phyloP scores from a whole-genome alignment of 2,888 invertebrate species.

The Actias luna region DNA sequence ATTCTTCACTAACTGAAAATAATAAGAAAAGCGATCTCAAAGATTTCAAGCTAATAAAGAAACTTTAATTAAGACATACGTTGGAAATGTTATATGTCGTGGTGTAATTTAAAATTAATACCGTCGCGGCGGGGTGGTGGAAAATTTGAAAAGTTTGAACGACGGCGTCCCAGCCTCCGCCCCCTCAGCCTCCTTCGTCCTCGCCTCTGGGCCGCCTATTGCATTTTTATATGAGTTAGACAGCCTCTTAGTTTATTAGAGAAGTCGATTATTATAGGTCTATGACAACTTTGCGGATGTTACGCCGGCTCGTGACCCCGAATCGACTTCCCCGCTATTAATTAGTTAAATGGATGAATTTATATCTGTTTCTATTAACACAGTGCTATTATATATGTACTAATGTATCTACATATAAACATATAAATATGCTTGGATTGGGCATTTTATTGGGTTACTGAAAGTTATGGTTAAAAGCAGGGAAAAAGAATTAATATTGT shows the following conservation, averaged over 20 bases:
- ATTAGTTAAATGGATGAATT: constrained; percentile 74
- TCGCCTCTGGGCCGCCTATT: constrained; percentile 66
- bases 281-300: constrained; percentile 46
- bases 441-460: too few relatives aligned
- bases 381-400: constrained; percentile 43
- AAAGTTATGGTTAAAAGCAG: too few relatives aligned
- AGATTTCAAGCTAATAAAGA: constrained; percentile 28
- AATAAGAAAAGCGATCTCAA: background rate
- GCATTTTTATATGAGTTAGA: constrained; percentile 77
- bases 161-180: constrained; percentile 42
- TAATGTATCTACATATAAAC: too few relatives aligned
- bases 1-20: too few relatives aligned
- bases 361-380: constrained; percentile 53
- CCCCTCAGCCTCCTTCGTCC: constrained; percentile 24
- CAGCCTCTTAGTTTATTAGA: constrained; percentile 79
- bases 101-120: constrained; percentile 76
- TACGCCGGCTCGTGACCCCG: constrained; percentile 30
- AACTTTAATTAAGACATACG: constrained; percentile 64
- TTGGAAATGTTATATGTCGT: constrained; percentile 64
- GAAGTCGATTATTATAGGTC: constrained; percentile 72
- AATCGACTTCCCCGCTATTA: constrained; percentile 65
- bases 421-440: too few relatives aligned
- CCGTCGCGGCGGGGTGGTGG: constrained; percentile 58
- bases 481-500: too few relatives aligned
- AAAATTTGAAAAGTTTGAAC: constrained; percentile 81